Percentiles rank a stretch among this genome's conserved stretches.
These are phyloP conservation scores for Siphlonurus alternatus DNA, from an alignment of 2,888 invertebrate genomes.

Conservation along the genomic window DNA sequence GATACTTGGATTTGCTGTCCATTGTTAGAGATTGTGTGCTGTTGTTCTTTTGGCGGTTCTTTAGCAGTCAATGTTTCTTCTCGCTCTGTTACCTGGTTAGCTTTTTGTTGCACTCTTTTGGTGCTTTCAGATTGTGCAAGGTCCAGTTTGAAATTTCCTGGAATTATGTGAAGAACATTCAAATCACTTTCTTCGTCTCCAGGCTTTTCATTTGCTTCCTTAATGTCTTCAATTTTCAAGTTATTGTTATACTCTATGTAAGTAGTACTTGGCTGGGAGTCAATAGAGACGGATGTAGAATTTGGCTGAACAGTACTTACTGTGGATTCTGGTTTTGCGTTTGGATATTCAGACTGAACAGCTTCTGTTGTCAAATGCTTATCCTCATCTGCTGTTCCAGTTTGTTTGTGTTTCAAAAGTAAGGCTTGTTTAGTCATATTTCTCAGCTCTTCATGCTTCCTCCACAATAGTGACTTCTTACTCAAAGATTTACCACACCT, in stretches of 20 bases:
- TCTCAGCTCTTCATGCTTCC: not conserved
- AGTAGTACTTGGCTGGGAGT: no score
- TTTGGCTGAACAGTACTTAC: not conserved
- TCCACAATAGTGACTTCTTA: conserved; percentile 4
- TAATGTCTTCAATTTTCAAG: not conserved
- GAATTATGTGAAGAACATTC: not conserved
- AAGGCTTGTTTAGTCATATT: not conserved
- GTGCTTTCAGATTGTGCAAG: not conserved
- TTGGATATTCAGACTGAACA: not conserved
- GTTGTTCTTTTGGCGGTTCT: not conserved
- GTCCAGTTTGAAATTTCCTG: not conserved
- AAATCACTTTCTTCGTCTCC: not conserved
- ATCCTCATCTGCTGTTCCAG: not conserved
- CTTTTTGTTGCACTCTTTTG: not conserved
- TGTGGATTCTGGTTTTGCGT: not conserved
- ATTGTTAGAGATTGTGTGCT: conserved; percentile 1
- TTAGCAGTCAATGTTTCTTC: not conserved
- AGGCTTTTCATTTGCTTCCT: not conserved
- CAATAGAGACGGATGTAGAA: not conserved
- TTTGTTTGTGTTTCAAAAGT: not conserved
- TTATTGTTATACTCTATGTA: not conserved
- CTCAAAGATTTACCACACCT: conserved; percentile 11
- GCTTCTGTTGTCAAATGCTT: not conserved
- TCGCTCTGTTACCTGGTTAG: not conserved
- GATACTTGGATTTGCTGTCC: conserved; percentile 10